These are phyloP conservation scores for Formica aserva DNA, from an alignment of 2,888 invertebrate genomes.

Conservation along the genomic window DNA sequence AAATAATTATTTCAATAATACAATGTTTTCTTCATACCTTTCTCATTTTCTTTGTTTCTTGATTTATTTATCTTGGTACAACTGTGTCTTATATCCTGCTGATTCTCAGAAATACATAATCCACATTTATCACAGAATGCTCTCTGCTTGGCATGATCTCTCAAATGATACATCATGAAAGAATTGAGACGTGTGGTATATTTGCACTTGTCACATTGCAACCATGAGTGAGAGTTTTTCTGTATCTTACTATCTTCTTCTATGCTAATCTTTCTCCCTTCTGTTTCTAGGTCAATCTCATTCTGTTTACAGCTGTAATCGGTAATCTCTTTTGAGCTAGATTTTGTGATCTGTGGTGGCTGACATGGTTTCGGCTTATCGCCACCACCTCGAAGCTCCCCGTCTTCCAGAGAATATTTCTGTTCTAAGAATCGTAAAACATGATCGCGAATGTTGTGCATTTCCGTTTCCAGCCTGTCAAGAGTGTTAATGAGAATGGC, in stretches of 20 bases:
- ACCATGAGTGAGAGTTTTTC: conserved; percentile 72
- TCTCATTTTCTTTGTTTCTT: conserved; percentile 46
- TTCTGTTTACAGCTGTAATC: conserved; percentile 68
- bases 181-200: conserved; percentile 83
- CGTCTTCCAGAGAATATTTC: conserved; percentile 83
- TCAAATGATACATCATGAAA: conserved; percentile 81
- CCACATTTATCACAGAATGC: conserved; percentile 74
- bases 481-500: conserved; percentile 84
- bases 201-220: conserved; percentile 84
- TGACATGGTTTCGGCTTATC: conserved; percentile 75
- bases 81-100: conserved; percentile 56
- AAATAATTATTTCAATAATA: not conserved
- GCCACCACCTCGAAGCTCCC: conserved; percentile 80
- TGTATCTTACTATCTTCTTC: not conserved
- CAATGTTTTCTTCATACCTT: conserved; percentile 13
- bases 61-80: conserved; percentile 48
- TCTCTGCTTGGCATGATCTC: conserved; percentile 76
- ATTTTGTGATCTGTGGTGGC: conserved; percentile 78
- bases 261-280: not conserved
- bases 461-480: conserved; percentile 83
- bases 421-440: conserved; percentile 82
- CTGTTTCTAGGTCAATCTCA: conserved; percentile 60
- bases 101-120: conserved; percentile 55
- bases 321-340: conserved; percentile 48
- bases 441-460: conserved; percentile 78